Percentiles rank a stretch among this genome's conserved stretches.
phyloP scores from a whole-genome alignment of 2,888 invertebrate genomes.

The Halictus ligatus region DNA sequence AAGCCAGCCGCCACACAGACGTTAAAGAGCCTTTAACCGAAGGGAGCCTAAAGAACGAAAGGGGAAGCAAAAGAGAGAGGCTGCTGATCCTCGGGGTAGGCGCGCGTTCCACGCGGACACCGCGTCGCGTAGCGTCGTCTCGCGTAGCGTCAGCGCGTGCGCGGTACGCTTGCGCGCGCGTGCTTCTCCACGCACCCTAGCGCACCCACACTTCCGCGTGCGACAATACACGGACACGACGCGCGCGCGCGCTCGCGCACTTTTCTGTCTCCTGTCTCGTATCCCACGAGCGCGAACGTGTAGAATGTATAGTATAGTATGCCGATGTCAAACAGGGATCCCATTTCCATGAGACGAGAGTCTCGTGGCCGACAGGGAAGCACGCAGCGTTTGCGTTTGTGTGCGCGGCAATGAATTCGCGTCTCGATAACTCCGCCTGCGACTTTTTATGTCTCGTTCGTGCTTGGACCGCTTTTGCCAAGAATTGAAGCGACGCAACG shows the following conservation, averaged over 20 bases:
- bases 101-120: constrained; percentile 46
- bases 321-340: constrained; percentile 44
- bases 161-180: background rate
- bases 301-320: constrained; percentile 4
- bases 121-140: background rate
- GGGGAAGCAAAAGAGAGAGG: constrained; percentile 35
- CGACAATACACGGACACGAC: background rate
- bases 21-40: constrained; percentile 64
- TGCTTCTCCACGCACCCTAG: background rate
- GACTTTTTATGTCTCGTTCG: constrained; percentile 19
- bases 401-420: constrained; percentile 31
- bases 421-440: background rate
- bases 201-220: constrained; percentile 6
- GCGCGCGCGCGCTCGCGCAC: too few species aligned
- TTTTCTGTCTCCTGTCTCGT: background rate
- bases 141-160: constrained; percentile 42
- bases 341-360: constrained; percentile 43
- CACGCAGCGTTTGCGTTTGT: constrained; percentile 10
- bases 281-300: background rate
- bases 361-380: constrained; percentile 16
- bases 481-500: background rate
- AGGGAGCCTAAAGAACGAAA: constrained; percentile 46
- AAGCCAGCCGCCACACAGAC: constrained; percentile 62
- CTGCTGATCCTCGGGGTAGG: constrained; percentile 20
- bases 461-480: background rate